Evolutionary conservation across 2,113 vertebrate species (phyloP).

Genomic region (Regulus satrapa): DNA sequence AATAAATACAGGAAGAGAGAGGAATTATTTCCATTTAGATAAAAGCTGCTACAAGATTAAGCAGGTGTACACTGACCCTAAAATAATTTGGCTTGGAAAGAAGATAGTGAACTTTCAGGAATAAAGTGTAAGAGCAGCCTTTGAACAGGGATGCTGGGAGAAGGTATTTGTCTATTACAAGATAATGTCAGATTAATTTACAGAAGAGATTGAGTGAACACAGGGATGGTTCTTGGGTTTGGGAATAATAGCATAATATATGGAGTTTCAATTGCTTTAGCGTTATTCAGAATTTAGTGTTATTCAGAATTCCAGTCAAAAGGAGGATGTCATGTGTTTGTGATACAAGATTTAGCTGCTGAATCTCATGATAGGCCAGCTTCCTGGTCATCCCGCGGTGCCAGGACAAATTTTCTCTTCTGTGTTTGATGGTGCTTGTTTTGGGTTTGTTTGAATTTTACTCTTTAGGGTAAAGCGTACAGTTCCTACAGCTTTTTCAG

Average conservation of each 20-base stretch:
- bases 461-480: background rate
- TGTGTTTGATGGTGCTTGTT: fast-evolving
- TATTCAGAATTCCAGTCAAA: background rate
- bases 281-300: background rate
- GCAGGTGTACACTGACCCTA: background rate
- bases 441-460: background rate
- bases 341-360: background rate
- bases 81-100: background rate
- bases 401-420: background rate
- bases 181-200: fast-evolving
- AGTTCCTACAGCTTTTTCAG: background rate
- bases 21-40: background rate
- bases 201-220: background rate
- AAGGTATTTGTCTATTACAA: background rate
- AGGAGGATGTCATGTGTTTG: background rate
- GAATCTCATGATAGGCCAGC: fast-evolving
- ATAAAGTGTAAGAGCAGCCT: background rate
- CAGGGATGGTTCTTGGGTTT: background rate
- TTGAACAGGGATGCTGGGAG: background rate
- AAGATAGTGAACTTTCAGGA: background rate
- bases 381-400: background rate
- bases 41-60: background rate
- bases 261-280: background rate
- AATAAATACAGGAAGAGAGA: background rate
- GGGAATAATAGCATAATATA: background rate